Conservation (phyloP, 2,113 vertebrate genomes). For the Pterocles burchelli region DNA sequence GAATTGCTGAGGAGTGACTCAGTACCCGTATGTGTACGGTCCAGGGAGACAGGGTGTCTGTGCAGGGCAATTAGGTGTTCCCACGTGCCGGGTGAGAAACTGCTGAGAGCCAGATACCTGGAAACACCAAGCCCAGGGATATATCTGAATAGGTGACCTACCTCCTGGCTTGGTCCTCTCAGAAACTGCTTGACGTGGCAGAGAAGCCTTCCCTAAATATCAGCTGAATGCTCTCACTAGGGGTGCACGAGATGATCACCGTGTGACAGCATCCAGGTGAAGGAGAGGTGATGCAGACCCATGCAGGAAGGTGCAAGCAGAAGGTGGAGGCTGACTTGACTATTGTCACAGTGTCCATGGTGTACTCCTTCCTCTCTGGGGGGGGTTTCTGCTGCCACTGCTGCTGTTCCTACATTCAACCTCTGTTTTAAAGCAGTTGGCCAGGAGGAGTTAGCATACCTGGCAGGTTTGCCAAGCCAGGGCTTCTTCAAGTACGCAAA, state of each 20-base stretch:
- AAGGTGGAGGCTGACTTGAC: background rate
- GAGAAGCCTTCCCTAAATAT: background rate
- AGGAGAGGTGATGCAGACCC: background rate
- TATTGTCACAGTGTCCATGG: fast-evolving
- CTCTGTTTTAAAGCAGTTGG: background rate
- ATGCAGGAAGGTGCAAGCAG: background rate
- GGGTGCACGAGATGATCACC: background rate
- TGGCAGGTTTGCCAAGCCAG: background rate
- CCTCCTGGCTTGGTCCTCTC: background rate
- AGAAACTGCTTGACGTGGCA: background rate
- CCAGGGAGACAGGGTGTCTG: background rate
- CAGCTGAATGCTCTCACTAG: background rate
- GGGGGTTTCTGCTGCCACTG: background rate
- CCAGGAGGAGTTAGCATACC: background rate
- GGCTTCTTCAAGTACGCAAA: background rate
- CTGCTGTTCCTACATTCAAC: background rate
- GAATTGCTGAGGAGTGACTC: constrained; percentile 8
- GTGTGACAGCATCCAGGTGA: background rate
- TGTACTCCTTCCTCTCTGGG: background rate
- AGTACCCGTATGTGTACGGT: background rate
- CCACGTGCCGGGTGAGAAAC: fast-evolving
- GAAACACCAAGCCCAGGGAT: background rate
- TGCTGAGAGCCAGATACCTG: background rate
- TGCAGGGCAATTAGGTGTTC: background rate
- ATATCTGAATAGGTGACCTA: background rate